Evolutionary conservation across 2,888 invertebrate genomes (phyloP), one percentile per base, ranked within the genome.

Genomic region (Tetranychus piercei): DNA sequence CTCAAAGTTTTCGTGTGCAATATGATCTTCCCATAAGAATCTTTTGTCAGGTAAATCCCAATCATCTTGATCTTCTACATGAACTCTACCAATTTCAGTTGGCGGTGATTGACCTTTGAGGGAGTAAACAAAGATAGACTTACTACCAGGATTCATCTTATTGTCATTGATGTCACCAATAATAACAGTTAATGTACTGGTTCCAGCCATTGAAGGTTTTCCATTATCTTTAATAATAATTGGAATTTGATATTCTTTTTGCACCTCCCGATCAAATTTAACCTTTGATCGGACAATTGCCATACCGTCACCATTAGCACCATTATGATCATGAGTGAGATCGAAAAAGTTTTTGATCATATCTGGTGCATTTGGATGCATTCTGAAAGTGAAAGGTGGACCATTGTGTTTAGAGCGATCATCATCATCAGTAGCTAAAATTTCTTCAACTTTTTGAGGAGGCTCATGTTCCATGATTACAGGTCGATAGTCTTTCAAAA

Each of bases 101-200:
- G 91, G 92, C 44, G 90, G 91, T 75, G 92, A 89, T 83, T 76
- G 66, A 74, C 79, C 88, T 82, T 87, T 86, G 80, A 97, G 99
- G 83, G 94, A 96, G 84, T 97, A 97, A 2, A 96, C 94, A 81
- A 94, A 91, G 80, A 99, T 94, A 78, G 94, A 84, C 85, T 97
- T 97, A 6, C 91, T 90, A 1, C 97, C 99, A 0, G 96, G 93
- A 81, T 92, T 92, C 93, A 97, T 99, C 84, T 94, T 92, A 83
- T 97, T 96, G 82, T 97, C 97, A 83, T 99, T 99, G 34, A 92
- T 90, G 83, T 99, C 97, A 34, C 96, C 96, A 80, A 99, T 96
- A 73, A 95, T 92, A 44, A 97, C 92, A 0, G 94, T 95, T 65
- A 97, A 84, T 0, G 94, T 95, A 81, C 93, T 93, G 11, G 95